Base-by-base conservation (phyloP, 2,888 invertebrate genomes). In the Baronia brevicornis region DNA sequence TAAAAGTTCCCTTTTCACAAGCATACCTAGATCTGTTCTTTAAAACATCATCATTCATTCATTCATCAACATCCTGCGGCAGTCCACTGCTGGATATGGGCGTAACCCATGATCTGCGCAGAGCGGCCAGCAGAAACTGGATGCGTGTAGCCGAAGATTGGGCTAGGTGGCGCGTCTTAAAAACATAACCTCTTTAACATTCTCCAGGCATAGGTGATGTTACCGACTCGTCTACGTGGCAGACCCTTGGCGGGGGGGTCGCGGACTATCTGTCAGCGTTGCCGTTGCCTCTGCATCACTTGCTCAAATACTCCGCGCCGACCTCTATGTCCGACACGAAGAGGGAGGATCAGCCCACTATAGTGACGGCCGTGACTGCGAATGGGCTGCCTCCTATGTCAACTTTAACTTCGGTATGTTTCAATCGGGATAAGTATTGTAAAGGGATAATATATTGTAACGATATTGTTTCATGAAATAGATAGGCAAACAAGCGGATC, bases 181-280 rank as follows among this genome's bases (percentile, higher is more conserved):
- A n/a, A n/a, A n/a, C n/a, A n/a, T n/a, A n/a, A n/a, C n/a, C n/a
- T n/a, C n/a, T n/a, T n/a, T n/a, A n/a, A n/a, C n/a, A n/a, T n/a
- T 23, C 30, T 1, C 6, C 54, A 77, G 80, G 79, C 60, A 84
- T 68, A 63, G 86, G 69, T 43, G 86, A 68, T 63, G 80, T 69
- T 43, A 67, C 56, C 35, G 87, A 70, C 60, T 73, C 52, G 47
- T 66, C 89, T 0, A 85, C 90, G 1, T 92, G 92, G 92, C 91
- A 91, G 64, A 88, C 90, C 1, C 70, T 92, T 19, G 92, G 93
- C 31, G 91, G 92, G 0, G 92, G 93, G 0, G 94, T 94, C 4
- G 94, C 93, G 5, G 94, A 94, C 72, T 94, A 94, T 67, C 85
- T 94, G 37, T 93, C 93, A 4, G 92, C 94, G 39, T 72, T 94